Evolutionary conservation across 2,113 vertebrate species (phyloP).

Genomic region (Gallinago media): DNA sequence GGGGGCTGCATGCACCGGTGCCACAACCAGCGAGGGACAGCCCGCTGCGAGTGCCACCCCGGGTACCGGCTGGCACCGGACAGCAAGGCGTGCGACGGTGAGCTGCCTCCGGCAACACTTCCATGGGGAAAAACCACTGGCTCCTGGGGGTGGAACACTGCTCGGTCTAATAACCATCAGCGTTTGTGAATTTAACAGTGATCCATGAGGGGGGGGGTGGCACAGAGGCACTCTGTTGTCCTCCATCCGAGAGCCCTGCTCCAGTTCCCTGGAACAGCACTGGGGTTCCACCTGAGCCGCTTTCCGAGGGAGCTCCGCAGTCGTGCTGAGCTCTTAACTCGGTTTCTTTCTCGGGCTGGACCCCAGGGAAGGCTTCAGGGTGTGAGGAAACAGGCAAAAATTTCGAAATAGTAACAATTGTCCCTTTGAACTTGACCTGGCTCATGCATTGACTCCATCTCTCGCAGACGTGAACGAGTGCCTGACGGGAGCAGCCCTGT

Average conservation of each 20-base stretch:
- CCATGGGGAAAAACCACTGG: rapidly evolving
- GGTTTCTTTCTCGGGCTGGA: background rate
- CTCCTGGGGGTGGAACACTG: rapidly evolving
- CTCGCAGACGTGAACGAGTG: constrained; percentile 91
- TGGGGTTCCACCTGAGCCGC: rapidly evolving
- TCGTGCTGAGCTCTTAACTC: background rate
- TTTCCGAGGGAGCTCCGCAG: background rate
- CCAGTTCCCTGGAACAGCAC: rapidly evolving
- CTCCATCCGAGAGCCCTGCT: background rate
- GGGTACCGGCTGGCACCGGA: constrained; percentile 85
- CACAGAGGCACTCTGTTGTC: rapidly evolving
- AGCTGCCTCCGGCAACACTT: background rate
- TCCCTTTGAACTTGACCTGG: background rate
- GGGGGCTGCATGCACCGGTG: constrained; percentile 91
- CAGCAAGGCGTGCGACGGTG: constrained; percentile 86
- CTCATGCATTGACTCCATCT: rapidly evolving
- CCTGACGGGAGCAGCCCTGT: constrained; percentile 71
- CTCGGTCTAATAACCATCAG: rapidly evolving
- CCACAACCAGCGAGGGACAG: constrained; percentile 69
- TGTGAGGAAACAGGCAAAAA: background rate
- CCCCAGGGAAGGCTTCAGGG: rapidly evolving
- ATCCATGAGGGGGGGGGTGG: background rate
- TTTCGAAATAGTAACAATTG: rapidly evolving
- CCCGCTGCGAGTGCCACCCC: constrained; percentile 81
- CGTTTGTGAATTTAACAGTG: rapidly evolving